phyloP scores from a whole-genome alignment of 2,113 vertebrate species.

The Craseonycteris thonglongyai region DNA sequence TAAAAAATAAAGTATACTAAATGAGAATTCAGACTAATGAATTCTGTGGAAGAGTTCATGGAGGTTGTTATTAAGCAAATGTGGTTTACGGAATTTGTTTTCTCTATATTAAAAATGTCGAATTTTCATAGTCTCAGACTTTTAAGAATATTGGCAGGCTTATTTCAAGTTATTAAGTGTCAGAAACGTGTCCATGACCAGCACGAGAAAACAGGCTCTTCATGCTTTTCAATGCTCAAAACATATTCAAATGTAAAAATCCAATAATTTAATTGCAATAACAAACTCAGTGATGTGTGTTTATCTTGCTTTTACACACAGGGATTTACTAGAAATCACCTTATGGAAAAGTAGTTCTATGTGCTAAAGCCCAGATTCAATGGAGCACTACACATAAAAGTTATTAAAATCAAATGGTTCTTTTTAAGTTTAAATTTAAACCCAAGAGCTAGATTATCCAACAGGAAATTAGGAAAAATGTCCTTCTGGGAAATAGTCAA shows the following conservation, averaged over 20 bases:
- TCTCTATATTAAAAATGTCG: neutral
- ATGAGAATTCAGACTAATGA: neutral
- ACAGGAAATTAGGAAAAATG: conserved; percentile 79
- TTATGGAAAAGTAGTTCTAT: conserved; percentile 83
- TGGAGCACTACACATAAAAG: conserved; percentile 84
- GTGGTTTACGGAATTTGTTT: conserved; percentile 48
- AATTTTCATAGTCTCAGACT: conserved; percentile 67
- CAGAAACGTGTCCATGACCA: conserved; percentile 78
- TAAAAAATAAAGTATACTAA: neutral
- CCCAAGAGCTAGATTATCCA: conserved; percentile 81
- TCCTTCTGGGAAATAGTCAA: conserved; percentile 69
- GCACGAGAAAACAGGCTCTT: conserved; percentile 77
- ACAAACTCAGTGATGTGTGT: conserved; percentile 90
- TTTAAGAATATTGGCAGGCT: conserved; percentile 51
- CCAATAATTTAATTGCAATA: conserved; percentile 90
- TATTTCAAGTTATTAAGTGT: conserved; percentile 74
- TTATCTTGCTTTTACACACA: conserved; percentile 91
- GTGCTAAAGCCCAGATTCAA: conserved; percentile 84
- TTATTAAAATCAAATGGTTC: conserved; percentile 88
- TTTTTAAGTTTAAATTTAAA: conserved; percentile 86
- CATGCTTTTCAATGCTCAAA: conserved; percentile 81
- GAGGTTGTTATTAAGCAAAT: conserved; percentile 42
- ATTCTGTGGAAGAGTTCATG: conserved; percentile 34
- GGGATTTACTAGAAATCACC: conserved; percentile 90
- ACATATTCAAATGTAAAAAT: conserved; percentile 85